Conservation (phyloP, 2,113 vertebrate species). For the Chionomys nivalis region DNA sequence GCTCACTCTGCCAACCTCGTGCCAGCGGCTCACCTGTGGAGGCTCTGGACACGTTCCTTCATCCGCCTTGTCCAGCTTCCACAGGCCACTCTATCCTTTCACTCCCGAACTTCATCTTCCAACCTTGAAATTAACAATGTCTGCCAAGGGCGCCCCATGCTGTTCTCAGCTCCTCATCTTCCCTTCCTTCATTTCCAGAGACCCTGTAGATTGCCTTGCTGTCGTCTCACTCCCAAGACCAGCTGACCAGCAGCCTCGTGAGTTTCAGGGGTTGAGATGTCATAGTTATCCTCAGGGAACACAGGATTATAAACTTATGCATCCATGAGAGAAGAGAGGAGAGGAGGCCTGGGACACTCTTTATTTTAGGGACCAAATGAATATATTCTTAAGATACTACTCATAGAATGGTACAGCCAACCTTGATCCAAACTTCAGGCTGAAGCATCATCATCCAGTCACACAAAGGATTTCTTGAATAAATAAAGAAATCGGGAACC, state of each 20-base stretch:
- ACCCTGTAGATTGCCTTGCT: neutral
- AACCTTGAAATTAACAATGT: neutral
- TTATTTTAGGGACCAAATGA: neutral
- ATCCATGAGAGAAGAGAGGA: neutral
- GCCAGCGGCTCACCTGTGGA: neutral
- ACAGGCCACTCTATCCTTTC: neutral
- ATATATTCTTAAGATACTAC: neutral
- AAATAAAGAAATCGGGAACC: neutral
- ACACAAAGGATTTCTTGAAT: neutral
- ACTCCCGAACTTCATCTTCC: neutral
- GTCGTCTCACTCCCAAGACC: neutral
- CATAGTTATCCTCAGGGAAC: neutral
- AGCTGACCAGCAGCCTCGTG: neutral
- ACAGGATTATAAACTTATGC: neutral
- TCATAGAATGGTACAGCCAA: slow-evolving; percentile 37
- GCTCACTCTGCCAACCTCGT: neutral
- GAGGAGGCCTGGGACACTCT: neutral
- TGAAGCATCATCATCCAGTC: neutral
- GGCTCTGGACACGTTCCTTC: neutral
- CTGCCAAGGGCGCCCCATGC: neutral
- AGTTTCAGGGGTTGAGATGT: neutral
- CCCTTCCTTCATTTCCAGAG: neutral
- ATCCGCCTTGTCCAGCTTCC: neutral
- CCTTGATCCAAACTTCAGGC: neutral
- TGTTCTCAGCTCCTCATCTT: neutral